These are phyloP conservation scores for Octonoba sinensis DNA, from an alignment of 2,888 invertebrate genomes.

Conservation along the genomic window DNA sequence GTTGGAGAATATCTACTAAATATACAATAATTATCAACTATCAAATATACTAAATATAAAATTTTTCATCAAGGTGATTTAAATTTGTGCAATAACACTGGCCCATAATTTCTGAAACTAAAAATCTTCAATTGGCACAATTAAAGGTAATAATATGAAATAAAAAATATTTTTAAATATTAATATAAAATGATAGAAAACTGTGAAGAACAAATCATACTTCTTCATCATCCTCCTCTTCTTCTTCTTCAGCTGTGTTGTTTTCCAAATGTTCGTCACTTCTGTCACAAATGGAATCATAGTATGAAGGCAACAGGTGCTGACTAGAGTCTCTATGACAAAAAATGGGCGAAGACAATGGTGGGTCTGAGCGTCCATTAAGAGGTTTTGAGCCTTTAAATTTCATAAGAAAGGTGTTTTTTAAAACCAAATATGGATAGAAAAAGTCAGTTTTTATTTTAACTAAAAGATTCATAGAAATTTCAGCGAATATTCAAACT, in stretches of 20 bases:
- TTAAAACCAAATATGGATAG: no score
- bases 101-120: no score
- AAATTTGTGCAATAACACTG: no score
- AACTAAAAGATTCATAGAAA: no score
- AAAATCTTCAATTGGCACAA: neutral
- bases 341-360: conserved; percentile 28
- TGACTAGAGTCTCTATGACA: conserved; percentile 30
- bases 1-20: no score
- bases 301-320: conserved; percentile 41
- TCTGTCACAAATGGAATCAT: conserved; percentile 53
- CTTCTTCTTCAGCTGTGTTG: conserved; percentile 44
- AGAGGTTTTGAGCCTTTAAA: conserved; percentile 25
- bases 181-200: neutral
- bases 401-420: no score
- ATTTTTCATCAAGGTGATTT: no score
- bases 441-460: no score
- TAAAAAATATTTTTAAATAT: neutral
- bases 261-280: conserved; percentile 31
- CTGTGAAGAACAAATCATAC: neutral
- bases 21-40: no score
- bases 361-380: conserved; percentile 33
- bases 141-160: neutral
- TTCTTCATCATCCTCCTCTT: conserved; percentile 32
- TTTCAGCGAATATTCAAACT: no score
- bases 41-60: no score